Evolutionary conservation across 2,888 invertebrate genomes (phyloP).

Genomic region (Mimumesa dahlbomi): DNA sequence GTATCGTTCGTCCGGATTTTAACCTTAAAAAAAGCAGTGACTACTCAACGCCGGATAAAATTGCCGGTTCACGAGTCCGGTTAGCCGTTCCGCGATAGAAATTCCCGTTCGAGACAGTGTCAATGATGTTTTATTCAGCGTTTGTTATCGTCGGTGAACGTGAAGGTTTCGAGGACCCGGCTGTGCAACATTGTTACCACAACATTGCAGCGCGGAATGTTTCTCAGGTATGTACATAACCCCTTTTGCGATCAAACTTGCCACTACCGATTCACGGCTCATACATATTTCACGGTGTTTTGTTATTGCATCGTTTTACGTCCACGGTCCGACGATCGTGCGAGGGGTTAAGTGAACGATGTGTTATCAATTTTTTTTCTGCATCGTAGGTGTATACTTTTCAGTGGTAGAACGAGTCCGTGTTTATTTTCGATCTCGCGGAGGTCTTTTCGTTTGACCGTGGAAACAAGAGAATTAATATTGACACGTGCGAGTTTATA

Average conservation of each 20-base stretch:
- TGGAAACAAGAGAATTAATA: too few relatives aligned
- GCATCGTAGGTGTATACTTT: too few relatives aligned
- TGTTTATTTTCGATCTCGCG: too few relatives aligned
- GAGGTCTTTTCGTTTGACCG: too few relatives aligned
- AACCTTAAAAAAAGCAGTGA: background rate
- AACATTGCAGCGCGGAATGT: slow-evolving; percentile 7
- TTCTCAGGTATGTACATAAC: slow-evolving; percentile 22
- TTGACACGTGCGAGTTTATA: too few relatives aligned
- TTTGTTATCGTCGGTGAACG: slow-evolving; percentile 8
- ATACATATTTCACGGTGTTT: slow-evolving; percentile 25
- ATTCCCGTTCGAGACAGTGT: background rate
- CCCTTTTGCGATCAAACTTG: slow-evolving; percentile 26
- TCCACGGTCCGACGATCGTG: too few relatives aligned
- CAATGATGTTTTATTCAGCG: slow-evolving; percentile 48
- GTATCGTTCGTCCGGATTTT: background rate
- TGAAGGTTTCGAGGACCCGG: slow-evolving; percentile 28
- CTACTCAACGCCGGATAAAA: background rate
- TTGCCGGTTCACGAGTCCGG: too few relatives aligned
- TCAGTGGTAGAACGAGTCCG: too few relatives aligned
- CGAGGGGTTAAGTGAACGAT: too few relatives aligned
- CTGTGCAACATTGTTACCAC: slow-evolving; percentile 7
- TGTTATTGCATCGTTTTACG: too few relatives aligned
- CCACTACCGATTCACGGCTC: slow-evolving; percentile 24
- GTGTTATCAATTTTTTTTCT: too few relatives aligned
- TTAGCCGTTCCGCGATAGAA: background rate